Conservation (phyloP, 2,113 vertebrate genomes). For the Chamaetylas fuelleborni region DNA sequence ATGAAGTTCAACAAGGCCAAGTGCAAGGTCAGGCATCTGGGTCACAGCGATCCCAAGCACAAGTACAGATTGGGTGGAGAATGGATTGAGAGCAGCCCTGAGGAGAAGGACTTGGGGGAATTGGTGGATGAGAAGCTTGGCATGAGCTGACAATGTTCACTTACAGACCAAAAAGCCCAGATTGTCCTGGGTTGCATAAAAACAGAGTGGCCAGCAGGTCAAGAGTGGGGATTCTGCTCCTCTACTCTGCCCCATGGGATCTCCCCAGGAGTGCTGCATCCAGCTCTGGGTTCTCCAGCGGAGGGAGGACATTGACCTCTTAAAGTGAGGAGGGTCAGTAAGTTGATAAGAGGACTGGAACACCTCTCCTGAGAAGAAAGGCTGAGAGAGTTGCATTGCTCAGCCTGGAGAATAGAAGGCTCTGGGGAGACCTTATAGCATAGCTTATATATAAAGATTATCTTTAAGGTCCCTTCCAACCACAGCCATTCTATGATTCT, state of each 20-base stretch:
- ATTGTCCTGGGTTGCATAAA: not conserved
- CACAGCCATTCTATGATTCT: not conserved
- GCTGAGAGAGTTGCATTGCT: not conserved
- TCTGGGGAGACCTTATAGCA: not conserved
- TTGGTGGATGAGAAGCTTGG: not conserved
- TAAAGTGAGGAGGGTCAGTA: not conserved
- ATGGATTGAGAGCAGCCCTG: not conserved
- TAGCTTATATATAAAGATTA: no score
- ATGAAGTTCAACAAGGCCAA: not conserved
- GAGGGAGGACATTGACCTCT: not conserved
- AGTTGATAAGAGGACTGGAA: not conserved
- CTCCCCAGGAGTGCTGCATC: not conserved
- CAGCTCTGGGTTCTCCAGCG: not conserved
- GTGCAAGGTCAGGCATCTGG: not conserved
- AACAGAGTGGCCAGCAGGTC: not conserved
- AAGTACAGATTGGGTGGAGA: not conserved
- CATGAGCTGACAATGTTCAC: rapidly evolving
- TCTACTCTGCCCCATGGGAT: not conserved
- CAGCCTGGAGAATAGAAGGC: not conserved
- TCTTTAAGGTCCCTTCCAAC: not conserved
- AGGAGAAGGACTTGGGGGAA: not conserved
- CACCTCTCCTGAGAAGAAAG: not conserved
- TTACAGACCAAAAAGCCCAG: not conserved
- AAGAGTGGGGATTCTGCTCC: not conserved
- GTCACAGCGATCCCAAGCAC: not conserved